Evolutionary conservation across 2,888 invertebrate species (phyloP), one percentile per base, ranked within the genome.

Genomic region (Drosophila rellima): DNA sequence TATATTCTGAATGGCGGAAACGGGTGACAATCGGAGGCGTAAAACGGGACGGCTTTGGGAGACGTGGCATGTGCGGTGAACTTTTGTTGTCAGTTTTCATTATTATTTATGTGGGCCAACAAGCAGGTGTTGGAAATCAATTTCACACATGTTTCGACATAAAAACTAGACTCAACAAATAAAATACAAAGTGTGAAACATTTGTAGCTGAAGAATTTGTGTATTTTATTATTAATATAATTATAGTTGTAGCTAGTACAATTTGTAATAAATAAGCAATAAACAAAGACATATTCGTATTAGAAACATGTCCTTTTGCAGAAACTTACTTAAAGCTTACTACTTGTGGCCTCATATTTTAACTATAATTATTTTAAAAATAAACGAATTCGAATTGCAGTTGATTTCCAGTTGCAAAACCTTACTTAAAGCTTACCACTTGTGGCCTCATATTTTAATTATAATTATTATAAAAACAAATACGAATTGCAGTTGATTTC

Each of bases 1-100:
- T 31, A 88, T 70, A 76, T 80, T 71, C 67, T 63, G 26, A 20
- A 67, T 57, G 51, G 62, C 44, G 56, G 51, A 79, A 77, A 67
- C 70, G 64, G 52, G 47, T 60, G 57, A 31, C 31, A 71, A 59
- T 56, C 63, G 61, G 18, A 37, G 18, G 20, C 20, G 39, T 2
- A 17, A 17, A 52, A n/a, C 11, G 15, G 15, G 7, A 23, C 3
- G 15, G 20, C 7, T 15, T 31, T 26, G 15, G 18, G 26, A 7
- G 29, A 18, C 39, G 29, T 48, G 50, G 48, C 84, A 78, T 56
- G 71, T 71, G 67, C 57, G 47, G 13, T 54, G 45, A 23, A 45
- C 50, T 42, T 62, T 74, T 74, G 62, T 61, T 73, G 63, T 51
- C 66, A 13, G 52, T 33, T 54, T 23, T 20, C 37, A 35, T 62